Conservation (phyloP, 1,140 invertebrate genomes). For the Drosophila dunni region DNA sequence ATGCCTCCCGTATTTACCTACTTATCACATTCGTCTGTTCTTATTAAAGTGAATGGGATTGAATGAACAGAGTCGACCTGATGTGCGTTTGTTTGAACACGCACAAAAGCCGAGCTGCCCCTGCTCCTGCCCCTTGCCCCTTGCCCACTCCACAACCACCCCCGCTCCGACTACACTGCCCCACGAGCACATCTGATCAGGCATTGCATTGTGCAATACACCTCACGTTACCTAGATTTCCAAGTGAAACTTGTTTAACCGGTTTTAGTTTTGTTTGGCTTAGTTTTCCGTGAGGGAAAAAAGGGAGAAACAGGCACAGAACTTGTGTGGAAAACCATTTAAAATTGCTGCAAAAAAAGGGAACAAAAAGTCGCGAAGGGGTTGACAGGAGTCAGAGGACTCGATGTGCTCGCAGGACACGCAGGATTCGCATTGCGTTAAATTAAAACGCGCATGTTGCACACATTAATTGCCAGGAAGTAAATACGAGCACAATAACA, state of each 20-base stretch:
- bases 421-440: conserved; percentile 58
- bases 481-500: conserved; percentile 59
- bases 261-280: conserved; percentile 53
- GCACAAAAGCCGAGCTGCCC: conserved; percentile 2
- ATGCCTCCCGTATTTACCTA: not conserved
- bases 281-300: conserved; percentile 44
- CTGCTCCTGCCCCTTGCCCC: conserved; percentile 5
- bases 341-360: conserved; percentile 77
- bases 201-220: conserved; percentile 5
- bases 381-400: conserved; percentile 4
- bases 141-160: not conserved
- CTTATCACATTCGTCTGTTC: not conserved
- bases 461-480: conserved; percentile 80
- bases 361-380: conserved; percentile 57
- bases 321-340: conserved; percentile 65
- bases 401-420: conserved; percentile 10
- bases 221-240: conserved; percentile 26
- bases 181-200: not conserved
- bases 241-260: conserved; percentile 66
- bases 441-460: conserved; percentile 82
- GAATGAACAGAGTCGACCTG: not conserved
- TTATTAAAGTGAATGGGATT: not conserved
- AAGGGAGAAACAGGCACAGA: not conserved
- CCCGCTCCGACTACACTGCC: not conserved
- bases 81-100: conserved; percentile 17